These are phyloP conservation scores for Melinaea marsaeus DNA, from an alignment of 2,888 invertebrate genomes.

Conservation along the genomic window DNA sequence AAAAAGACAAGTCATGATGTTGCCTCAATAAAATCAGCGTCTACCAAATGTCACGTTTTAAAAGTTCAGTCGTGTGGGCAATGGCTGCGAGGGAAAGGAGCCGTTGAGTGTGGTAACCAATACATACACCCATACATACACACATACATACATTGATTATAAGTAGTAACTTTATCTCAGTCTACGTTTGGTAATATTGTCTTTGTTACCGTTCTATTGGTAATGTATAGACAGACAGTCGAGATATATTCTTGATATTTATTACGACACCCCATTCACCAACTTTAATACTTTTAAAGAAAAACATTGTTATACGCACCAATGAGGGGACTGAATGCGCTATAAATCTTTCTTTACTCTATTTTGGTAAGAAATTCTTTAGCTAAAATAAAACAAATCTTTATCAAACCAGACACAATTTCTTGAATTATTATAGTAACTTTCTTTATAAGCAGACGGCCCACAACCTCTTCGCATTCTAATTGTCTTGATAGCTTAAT, in stretches of 20 bases:
- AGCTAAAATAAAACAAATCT: slow-evolving; percentile 3
- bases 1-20: slow-evolving; percentile 9
- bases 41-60: slow-evolving; percentile 35
- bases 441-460: slow-evolving; percentile 5
- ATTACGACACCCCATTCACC: slow-evolving; percentile 2
- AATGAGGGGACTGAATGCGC: slow-evolving; percentile 4
- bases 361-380: slow-evolving; percentile 5
- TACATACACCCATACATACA: slow-evolving; percentile 15
- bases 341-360: slow-evolving; percentile 8
- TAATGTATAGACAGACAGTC: neutral
- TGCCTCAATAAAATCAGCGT: slow-evolving; percentile 15
- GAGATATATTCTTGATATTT: neutral
- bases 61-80: slow-evolving; percentile 36
- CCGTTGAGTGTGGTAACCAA: slow-evolving; percentile 41
- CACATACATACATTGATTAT: slow-evolving; percentile 23
- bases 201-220: slow-evolving; percentile 7
- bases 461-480: slow-evolving; percentile 50
- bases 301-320: slow-evolving; percentile 7
- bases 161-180: slow-evolving; percentile 4
- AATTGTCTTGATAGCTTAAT: slow-evolving; percentile 76
- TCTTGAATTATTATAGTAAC: neutral
- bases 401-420: neutral
- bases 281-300: slow-evolving; percentile 6
- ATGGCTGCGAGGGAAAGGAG: slow-evolving; percentile 40
- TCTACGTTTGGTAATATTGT: slow-evolving; percentile 21